Base-by-base conservation (phyloP, 2,888 invertebrate species). In the Sarcophaga carnaria region DNA sequence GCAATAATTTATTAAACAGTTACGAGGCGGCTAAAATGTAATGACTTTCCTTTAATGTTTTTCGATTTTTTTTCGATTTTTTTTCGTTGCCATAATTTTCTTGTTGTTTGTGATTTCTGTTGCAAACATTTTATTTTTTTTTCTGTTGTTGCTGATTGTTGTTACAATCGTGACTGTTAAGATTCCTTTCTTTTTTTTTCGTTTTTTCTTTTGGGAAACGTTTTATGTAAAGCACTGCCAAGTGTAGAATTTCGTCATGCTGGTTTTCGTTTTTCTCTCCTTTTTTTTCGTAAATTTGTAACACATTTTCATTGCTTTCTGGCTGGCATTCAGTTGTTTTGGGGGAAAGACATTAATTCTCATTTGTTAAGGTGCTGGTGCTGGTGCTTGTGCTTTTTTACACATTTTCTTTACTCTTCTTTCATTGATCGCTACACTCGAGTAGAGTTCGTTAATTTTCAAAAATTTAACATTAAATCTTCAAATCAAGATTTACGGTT, bases 1-100 rank as follows among this genome's bases (percentile, higher is more conserved):
- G 88, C 83, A 80, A 89, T 89, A 89, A 88, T 88, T 89, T 88
- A 89, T 88, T 82, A 78, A 85, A 87, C 87, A 87, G 87, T 87
- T 87, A 87, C 87, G 81, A 84, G 87, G 81, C 87, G 87, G 87
- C 87, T 84, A 87, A 87, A 87, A 87, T 87, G 87, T 87, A 87
- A 87, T 87, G 87, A 87, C 87, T 87, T 87, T 87, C 87, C 84
- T 87, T 54, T 87, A 87, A 84, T 87, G 84, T 54, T 54, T 12
- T 54, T 12, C 10, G 54, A 14, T 54, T 54, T 54, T 54, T 54
- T 54, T 54, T 54, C 20, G 20, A 20, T 20, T 54, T 17, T 54
- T 54, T 54, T 78, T 82, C 84, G 81, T 84, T 84, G 71, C 84
- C 81, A 84, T 87, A 87, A 76, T 81, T 84, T 87, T 69, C 60